Evolutionary conservation across 2,888 invertebrate species (phyloP), one percentile per base, ranked within the genome.

Genomic region (Rotaria sp.): DNA sequence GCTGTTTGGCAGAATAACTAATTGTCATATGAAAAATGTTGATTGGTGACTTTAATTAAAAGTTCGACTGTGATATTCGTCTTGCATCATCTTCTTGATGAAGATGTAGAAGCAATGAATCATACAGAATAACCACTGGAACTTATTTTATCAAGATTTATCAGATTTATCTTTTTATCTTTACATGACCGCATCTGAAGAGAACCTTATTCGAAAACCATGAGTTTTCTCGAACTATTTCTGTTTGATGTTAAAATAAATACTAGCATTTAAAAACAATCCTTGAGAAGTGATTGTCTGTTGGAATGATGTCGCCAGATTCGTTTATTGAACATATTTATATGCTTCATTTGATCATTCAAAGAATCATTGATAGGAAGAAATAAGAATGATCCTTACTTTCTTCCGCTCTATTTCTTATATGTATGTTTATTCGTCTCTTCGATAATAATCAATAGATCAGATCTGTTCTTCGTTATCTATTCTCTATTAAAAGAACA

Each of bases 381-480:
- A 67, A 5, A 38, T 67, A n/a, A 35, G 21, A 35, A 35, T 35
- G 35, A 35, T 67, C 35, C 67, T 24, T 50, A 7, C 52, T 30
- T 24, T 35, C 30, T 35, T 35, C n/a, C n/a, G 11, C 30, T 59
- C 30, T 30, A n/a, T 59, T 59, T 59, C n/a, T 59, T 67, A 18
- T 35, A 35, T 7, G 15, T 21, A 67, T 38, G 18, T 67, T 35
- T 67, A 38, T 67, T 38, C 38, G 35, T 67, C 67, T 67, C 67
- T 35, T 38, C 35, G 21, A 67, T 67, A 67, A 35, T 67, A 35
- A 67, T 67, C 67, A 67, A 67, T 13, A 1, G 67, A 67, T 67
- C 15, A 35, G 15, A 67, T 67, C 67, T 67, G 67, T 67, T 67
- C 67, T 67, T 67, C 67, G 67, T 67, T 67, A 67, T 67, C 67